Evolutionary conservation across 2,797 vertebrate genomes (phyloP).

Genomic region (Enteromius unitaeniatus): DNA sequence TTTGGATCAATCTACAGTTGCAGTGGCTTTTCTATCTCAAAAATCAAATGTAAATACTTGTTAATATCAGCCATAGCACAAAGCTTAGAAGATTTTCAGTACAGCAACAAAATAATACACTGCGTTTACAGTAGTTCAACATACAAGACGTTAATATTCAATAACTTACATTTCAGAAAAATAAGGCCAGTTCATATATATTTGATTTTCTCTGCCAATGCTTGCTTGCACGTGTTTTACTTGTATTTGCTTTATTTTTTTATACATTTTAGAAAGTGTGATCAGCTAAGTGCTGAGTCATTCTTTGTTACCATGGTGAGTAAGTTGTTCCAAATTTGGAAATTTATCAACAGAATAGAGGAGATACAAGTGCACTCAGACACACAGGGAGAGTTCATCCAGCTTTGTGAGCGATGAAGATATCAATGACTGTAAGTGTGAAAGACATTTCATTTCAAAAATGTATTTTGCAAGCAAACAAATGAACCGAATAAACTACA

Average conservation of each 20-base stretch:
- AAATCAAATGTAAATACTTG: neutral
- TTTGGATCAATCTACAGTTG: neutral
- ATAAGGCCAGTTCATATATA: neutral
- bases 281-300: slow-evolving; percentile 73
- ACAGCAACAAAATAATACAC: neutral
- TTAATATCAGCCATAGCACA: neutral
- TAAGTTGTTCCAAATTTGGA: slow-evolving; percentile 32
- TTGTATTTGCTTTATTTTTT: neutral
- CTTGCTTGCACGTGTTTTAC: neutral
- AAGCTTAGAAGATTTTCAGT: neutral
- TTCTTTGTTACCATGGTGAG: slow-evolving; percentile 60
- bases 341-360: slow-evolving; percentile 50
- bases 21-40: neutral
- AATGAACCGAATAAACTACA: neutral
- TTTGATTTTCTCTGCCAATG: neutral
- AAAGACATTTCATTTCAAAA: neutral
- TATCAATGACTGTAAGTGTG: neutral
- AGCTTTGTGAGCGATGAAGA: neutral
- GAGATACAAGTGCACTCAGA: neutral
- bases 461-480: neutral
- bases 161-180: neutral
- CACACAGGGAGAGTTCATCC: no score
- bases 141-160: neutral
- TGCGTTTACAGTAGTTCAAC: neutral
- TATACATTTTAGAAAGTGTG: slow-evolving; percentile 43